Base-by-base conservation (phyloP, 2,113 vertebrate genomes). In the Cavia porcellus region DNA sequence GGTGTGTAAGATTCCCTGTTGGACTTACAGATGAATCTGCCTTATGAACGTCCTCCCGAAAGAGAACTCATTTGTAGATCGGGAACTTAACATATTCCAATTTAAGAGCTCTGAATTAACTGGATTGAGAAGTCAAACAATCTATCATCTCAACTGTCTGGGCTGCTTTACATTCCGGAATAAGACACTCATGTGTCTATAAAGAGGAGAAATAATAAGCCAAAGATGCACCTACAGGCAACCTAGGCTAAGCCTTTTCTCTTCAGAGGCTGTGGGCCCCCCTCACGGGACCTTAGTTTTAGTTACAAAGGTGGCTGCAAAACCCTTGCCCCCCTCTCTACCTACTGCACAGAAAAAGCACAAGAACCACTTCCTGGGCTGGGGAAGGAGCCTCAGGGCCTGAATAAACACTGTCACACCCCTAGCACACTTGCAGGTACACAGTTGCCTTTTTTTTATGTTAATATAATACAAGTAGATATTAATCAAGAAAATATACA, bases 211-310 rank as follows among this genome's bases (percentile, higher is more conserved):
- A 19, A 0, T 42, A 24, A 83, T 1, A 47, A 70, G 24, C 59
- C 0, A 0, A 70, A 55, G 32, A 79, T 1, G 15, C 10, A 17
- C 25, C 10, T 35, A 19, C 5, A 0, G 0, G 13, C 5, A 28
- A 14, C 14, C 19, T 25, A 0, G 2, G 7, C 1, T 14, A 3
- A 7, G 20, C 24, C 55, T 75, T 24, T 42, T 28, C 50, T 42
- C 61, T 32, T 3, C 22, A 32, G 35, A 5, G 19, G 28, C 19
- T 35, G 4, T 0, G 1, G 5, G 24, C 17, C 55, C 35, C 42
- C 1, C 7, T 5, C 30, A 6, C 35, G 52, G 1, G 5, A 25
- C 19, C 52, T 12, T 7, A 50, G 9, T 42, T 1, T 74, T 24
- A 30, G 47, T 1, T 17, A 68, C 35, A 42, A 32, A 45, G n/a